Evolutionary conservation across 1,140 invertebrate genomes (phyloP), one percentile per base, ranked within the genome.

Genomic region (Eriosoma lanigerum): DNA sequence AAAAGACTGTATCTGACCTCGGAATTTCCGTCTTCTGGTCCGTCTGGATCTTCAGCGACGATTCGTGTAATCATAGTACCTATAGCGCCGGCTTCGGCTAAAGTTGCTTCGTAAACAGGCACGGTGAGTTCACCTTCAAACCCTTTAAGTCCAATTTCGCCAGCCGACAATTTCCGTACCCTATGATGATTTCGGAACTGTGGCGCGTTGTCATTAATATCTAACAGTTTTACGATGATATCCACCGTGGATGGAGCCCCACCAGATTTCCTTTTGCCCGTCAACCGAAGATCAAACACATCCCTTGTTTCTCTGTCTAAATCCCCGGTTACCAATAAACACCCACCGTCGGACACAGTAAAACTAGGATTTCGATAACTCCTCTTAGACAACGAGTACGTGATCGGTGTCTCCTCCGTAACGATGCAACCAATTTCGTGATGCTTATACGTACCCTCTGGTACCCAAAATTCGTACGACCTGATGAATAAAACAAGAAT

Each of bases 41-140:
- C 93, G 85, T 97, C 95, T 0, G 90, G 89, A 86, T 97, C 95
- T 64, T 94, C 94, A 0, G 94, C 95, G 80, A 89, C 90, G 3
- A 97, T 89, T 85, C 89, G 89, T 3, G 89, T 89, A 0, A 95
- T 90, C 15, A 89, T 87, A 9, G 90, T 91, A 21, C 92, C 92
- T 2, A 91, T 87, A 1, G 90, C 89, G 17, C 88, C 89, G 84
- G 92, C 91, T 83, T 94, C 91, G 72, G 89, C 87, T 26, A 93
- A 84, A 10, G 89, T 89, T 0, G 91, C 89, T 82, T 90, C 90
- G 83, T 93, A 94, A 9, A 94, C 87, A 1, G 93, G 92, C 13
- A 91, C 66, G 0, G 81, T 32, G 9, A 72, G 17, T 6, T 70
- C 52, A 5, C 80, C 80, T 29, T 81, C 66, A 9, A 81, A 81